Base-by-base conservation (phyloP, 2,888 invertebrate genomes). In the Atrina japonica region DNA sequence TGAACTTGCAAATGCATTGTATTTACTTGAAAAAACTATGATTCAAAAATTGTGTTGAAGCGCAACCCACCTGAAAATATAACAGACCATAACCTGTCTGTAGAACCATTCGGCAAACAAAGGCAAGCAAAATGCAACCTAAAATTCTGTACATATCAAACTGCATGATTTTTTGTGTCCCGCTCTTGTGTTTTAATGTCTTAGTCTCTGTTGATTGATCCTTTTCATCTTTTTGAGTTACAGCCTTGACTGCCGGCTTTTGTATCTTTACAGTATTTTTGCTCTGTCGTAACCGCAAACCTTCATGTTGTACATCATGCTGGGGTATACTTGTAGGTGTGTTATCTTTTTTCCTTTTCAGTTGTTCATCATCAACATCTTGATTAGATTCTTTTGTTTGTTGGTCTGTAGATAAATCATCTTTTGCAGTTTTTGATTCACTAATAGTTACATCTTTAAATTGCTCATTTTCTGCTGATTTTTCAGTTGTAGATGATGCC, bases 61-160 rank as follows among this genome's bases (percentile, higher is more conserved):
- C n/a, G n/a, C 41, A 47, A 64, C 70, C 71, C 68, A 85, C 86
- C 82, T 84, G 78, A 45, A 85, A 66, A 73, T 83, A 81, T 58
- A 85, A 78, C 41, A 84, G 59, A 11, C 85, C 84, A 73, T 82
- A 73, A n/a, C 83, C 84, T 55, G 79, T 69, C 3, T 79, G 66
- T 14, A 86, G 70, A 7, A 83, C 71, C 67, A 75, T 80, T 40
- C 85, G 74, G 59, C 81, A 76, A n/a, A 87, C 41, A 58, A 83
- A 71, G n/a, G 85, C 85, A 3, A 77, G 61, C 30, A 85, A 61
- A 9, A 85, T 61, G 74, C 83, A 83, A 43, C 80, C 71, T 9
- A 77, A 71, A 60, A 85, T 77, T 61, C 83, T 75, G 40, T 83
- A 60, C 63, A 83, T 69, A 58, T 87, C 86, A 72, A 82, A 76